These are phyloP conservation scores for Drosophila obscura DNA, from an alignment of 1,140 invertebrate species.

Conservation along the genomic window DNA sequence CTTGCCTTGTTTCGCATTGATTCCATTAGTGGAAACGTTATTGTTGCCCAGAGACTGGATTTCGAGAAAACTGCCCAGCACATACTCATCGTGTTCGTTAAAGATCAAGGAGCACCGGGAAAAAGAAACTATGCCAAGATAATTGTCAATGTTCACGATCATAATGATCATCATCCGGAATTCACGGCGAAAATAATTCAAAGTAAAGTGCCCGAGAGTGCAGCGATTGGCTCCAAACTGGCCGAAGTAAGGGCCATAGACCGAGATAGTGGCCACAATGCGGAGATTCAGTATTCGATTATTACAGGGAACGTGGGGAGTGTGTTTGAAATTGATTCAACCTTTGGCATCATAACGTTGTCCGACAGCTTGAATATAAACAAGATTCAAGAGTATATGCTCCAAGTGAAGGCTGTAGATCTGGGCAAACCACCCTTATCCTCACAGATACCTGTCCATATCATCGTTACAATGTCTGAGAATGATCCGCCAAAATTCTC, in stretches of 20 bases:
- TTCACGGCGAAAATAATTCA: constrained; percentile 91
- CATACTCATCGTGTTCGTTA: constrained; percentile 94
- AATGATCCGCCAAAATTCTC: constrained; percentile 93
- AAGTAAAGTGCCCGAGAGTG: constrained; percentile 90
- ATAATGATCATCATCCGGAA: constrained; percentile 95
- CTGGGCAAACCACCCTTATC: constrained; percentile 90
- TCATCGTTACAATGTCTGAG: constrained; percentile 94
- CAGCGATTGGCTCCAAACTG: constrained; percentile 89
- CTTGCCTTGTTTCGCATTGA: constrained; percentile 91
- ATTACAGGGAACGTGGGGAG: constrained; percentile 93
- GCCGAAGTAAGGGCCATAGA: constrained; percentile 91
- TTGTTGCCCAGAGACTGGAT: constrained; percentile 89
- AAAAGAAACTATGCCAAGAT: constrained; percentile 94
- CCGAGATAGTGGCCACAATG: constrained; percentile 92
- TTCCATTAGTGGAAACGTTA: constrained; percentile 90
- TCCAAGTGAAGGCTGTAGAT: constrained; percentile 92
- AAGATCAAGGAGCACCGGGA: constrained; percentile 93
- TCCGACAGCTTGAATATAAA: constrained; percentile 89
- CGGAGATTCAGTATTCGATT: constrained; percentile 91
- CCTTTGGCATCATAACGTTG: constrained; percentile 90
- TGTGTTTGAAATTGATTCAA: constrained; percentile 91
- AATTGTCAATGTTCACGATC: constrained; percentile 91
- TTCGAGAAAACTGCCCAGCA: constrained; percentile 93
- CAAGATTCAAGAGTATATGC: constrained; percentile 90
- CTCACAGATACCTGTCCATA: constrained; percentile 92